Evolutionary conservation across 2,888 invertebrate genomes (phyloP).

Genomic region (Ennomos quercinarius): DNA sequence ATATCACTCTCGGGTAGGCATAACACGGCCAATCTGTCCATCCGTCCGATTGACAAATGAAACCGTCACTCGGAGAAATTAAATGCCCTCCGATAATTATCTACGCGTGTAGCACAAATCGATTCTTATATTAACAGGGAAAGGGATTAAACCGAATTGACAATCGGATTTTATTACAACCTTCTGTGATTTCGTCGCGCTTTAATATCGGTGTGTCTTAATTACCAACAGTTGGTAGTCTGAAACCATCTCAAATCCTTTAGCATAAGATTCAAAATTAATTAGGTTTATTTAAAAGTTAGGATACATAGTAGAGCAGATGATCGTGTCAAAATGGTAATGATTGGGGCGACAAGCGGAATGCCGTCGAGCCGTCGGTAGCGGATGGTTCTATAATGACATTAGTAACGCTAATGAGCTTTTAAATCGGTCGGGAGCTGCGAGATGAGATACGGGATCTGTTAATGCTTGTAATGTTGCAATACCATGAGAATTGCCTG

Average conservation of each 20-base stretch:
- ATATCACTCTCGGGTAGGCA: constrained; percentile 54
- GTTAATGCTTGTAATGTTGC: constrained; percentile 22
- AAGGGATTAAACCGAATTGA: constrained; percentile 48
- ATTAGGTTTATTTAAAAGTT: constrained; percentile 20
- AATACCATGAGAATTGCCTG: constrained; percentile 11
- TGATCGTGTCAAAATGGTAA: constrained; percentile 52
- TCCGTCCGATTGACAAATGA: constrained; percentile 61
- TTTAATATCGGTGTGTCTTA: constrained; percentile 28
- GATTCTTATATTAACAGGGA: constrained; percentile 42
- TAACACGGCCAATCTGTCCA: constrained; percentile 58
- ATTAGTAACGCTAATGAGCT: constrained; percentile 74
- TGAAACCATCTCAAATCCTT: constrained; percentile 10
- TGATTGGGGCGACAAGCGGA: constrained; percentile 62
- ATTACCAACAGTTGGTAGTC: constrained; percentile 18
- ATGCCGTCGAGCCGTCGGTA: constrained; percentile 63
- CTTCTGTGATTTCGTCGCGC: constrained; percentile 38
- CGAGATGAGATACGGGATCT: constrained; percentile 48
- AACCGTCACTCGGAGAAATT: constrained; percentile 52
- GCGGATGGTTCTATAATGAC: constrained; percentile 77
- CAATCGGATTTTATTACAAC: constrained; percentile 38
- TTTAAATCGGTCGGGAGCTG: constrained; percentile 55
- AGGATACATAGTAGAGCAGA: constrained; percentile 34
- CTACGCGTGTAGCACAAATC: constrained; percentile 48
- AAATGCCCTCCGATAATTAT: constrained; percentile 61
- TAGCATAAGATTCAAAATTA: constrained; percentile 4